Evolutionary conservation across 2,113 vertebrate species (phyloP).

Genomic region (Eubucco bourcierii): DNA sequence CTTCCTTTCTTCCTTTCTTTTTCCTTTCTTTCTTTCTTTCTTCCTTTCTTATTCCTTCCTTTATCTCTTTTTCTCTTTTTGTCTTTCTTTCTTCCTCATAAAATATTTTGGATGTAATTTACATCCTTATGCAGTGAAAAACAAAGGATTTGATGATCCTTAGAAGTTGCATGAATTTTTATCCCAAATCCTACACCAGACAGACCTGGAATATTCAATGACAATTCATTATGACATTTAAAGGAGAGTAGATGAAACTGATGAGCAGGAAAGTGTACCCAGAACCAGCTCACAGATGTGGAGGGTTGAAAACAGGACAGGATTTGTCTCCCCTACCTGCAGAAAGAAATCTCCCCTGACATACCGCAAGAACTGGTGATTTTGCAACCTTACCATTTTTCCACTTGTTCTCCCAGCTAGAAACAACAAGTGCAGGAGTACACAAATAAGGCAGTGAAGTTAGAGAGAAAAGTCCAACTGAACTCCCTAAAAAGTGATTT

Average conservation of each 20-base stretch:
- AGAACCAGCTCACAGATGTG: constrained; percentile 14
- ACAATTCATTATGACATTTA: constrained; percentile 11
- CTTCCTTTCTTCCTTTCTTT: too few species aligned
- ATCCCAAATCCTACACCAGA: background rate
- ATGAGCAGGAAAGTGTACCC: background rate
- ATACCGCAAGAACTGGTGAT: background rate
- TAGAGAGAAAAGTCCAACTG: background rate
- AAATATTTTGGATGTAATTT: too few species aligned
- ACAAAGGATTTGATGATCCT: background rate
- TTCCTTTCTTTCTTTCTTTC: too few species aligned
- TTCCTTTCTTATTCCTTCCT: too few species aligned
- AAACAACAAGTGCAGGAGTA: constrained; percentile 19
- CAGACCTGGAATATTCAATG: background rate
- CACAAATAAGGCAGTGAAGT: background rate
- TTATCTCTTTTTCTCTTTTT: too few species aligned
- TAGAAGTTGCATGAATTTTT: background rate
- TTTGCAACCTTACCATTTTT: background rate
- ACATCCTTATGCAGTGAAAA: too few species aligned
- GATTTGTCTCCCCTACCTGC: background rate
- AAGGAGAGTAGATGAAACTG: constrained; percentile 9
- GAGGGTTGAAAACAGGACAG: background rate
- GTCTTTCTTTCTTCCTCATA: too few species aligned
- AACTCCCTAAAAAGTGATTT: background rate
- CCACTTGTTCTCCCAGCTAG: background rate
- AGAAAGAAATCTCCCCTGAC: background rate